Evolutionary conservation across 1,140 invertebrate species (phyloP).

Genomic region (Microplitis mediator): DNA sequence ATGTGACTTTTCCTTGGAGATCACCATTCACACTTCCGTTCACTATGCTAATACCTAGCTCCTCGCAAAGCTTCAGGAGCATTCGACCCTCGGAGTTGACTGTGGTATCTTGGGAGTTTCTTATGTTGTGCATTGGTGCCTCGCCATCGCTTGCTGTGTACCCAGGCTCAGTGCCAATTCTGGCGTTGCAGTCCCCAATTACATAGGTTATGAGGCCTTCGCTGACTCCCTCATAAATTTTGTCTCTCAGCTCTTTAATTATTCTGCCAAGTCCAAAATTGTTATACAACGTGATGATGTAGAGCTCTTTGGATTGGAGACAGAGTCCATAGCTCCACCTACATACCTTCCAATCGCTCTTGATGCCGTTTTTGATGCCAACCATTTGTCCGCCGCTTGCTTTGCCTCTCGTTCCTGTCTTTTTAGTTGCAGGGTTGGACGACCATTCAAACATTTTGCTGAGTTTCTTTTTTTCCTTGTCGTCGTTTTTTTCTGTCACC

Average conservation of each 20-base stretch:
- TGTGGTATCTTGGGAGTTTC: conserved; percentile 21
- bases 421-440: conserved; percentile 13
- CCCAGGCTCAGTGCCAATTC: conserved; percentile 20
- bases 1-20: conserved; percentile 25
- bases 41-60: neutral
- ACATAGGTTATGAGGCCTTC: conserved; percentile 4
- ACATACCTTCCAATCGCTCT: neutral
- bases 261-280: conserved; percentile 19
- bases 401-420: conserved; percentile 29
- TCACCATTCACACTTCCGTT: conserved; percentile 30
- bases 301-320: neutral
- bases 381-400: conserved; percentile 30
- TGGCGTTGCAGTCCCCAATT: conserved; percentile 31
- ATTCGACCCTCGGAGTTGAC: conserved; percentile 25
- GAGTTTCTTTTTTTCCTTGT: conserved; percentile 8
- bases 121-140: neutral
- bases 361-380: conserved; percentile 26
- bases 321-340: conserved; percentile 9
- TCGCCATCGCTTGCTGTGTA: neutral
- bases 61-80: conserved; percentile 24
- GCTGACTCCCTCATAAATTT: conserved; percentile 10
- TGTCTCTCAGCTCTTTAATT: conserved; percentile 5
- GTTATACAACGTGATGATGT: conserved; percentile 21
- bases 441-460: conserved; percentile 25
- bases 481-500: conserved; percentile 25